Evolutionary conservation across 2,113 vertebrate species (phyloP), one percentile per base, ranked within the genome.

Genomic region (Etheostoma spectabile): DNA sequence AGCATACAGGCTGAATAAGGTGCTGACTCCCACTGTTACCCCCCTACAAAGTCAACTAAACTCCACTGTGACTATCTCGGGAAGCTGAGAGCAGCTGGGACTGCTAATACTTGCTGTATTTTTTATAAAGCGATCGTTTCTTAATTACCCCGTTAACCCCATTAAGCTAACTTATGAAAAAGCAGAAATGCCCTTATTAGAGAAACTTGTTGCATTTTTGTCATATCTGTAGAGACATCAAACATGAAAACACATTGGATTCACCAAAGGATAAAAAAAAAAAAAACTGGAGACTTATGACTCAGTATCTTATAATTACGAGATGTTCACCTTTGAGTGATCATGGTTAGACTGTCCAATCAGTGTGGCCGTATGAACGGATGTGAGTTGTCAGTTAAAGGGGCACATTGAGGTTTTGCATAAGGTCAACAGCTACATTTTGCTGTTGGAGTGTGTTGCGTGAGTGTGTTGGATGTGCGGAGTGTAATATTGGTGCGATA

Each of bases 1-100:
- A 95, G 95, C 94, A 93, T 94, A 95, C 94, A 93, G 87, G 84
- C 89, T 94, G 85, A 94, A 74, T 57, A 76, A 76, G 1, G 76
- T 64, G 93, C 92, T 94, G 70, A 70, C 92, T 70, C 57, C 18
- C 51, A 49, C 15, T 12, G 1, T 38, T 85, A 91, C 86, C 87
- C 59, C 76, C 67, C 71, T 66, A 46, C 66, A 65, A 67, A 66
- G 15, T 49, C 68, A 71, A 77, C 18, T 22, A 91, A 87, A 86
- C 92, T 87, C 91, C 91, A 90, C 79, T 88, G 65, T 74, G 91
- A 89, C 81, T 83, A 18, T 27, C 69, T 52, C 18, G n/a, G 53
- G 49, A 85, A 74, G 46, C 49, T 49, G 56, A 42, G 69, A 81
- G 71, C 72, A 72, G 73, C 61, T 45, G 18, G 22, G 77, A 64